Conservation (phyloP, 1,140 invertebrate species). For the Tachypleus tridentatus region DNA sequence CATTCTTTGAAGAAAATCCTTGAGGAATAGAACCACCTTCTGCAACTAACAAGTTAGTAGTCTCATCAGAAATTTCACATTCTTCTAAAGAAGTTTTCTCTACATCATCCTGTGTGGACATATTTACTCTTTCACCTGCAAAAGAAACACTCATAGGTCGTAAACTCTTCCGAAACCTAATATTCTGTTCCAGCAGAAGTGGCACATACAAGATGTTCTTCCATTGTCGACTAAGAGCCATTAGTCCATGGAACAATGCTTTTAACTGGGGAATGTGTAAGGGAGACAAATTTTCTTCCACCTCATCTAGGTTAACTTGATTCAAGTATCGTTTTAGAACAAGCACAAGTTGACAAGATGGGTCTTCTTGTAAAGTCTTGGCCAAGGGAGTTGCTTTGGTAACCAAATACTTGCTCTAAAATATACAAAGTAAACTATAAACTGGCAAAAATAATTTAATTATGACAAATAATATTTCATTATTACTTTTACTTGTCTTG, state of each 20-base stretch:
- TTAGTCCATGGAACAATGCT: conserved; percentile 77
- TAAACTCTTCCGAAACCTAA: conserved; percentile 54
- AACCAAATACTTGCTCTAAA: conserved; percentile 68
- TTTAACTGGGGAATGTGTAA: conserved; percentile 71
- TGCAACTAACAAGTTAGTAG: conserved; percentile 62
- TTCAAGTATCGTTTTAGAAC: conserved; percentile 76
- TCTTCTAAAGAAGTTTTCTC: conserved; percentile 40
- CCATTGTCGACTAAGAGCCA: conserved; percentile 88
- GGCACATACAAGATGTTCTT: conserved; percentile 93
- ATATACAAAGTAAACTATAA: no score
- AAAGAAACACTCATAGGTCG: conserved; percentile 72
- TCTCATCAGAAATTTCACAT: conserved; percentile 66
- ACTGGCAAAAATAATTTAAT: conserved; percentile 2
- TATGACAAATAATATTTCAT: background rate
- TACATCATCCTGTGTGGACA: conserved; percentile 14
- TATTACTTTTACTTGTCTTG: no score
- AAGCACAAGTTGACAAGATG: conserved; percentile 82
- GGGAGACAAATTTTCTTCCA: conserved; percentile 73
- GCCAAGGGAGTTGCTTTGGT: conserved; percentile 67
- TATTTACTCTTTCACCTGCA: conserved; percentile 58
- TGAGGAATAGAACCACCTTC: conserved; percentile 34
- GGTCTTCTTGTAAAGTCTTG: conserved; percentile 86
- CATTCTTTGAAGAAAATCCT: conserved; percentile 7
- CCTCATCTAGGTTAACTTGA: conserved; percentile 52
- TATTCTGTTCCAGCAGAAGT: conserved; percentile 73